Conservation (phyloP, 2,888 invertebrate species). For the Chymomyza fuscimana region DNA sequence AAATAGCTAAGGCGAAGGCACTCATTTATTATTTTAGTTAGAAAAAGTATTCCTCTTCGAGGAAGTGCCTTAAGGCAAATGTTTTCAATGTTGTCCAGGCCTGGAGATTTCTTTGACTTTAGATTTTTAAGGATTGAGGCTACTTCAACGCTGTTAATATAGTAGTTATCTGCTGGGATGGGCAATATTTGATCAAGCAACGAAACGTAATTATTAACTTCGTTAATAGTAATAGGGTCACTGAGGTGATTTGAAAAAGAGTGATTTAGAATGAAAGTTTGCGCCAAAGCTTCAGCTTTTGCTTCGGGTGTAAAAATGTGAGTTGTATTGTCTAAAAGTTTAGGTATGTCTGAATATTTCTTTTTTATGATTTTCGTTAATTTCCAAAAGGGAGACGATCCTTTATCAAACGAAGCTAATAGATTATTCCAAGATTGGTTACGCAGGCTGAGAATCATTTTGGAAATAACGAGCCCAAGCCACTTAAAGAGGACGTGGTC, state of each 20-base stretch:
- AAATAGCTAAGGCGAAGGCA: not conserved
- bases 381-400: conserved; percentile 6
- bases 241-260: too few species aligned
- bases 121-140: too few species aligned
- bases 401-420: not conserved
- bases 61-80: conserved; percentile 1
- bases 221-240: too few species aligned
- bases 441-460: not conserved
- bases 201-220: too few species aligned
- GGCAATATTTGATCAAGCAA: too few species aligned
- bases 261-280: not conserved
- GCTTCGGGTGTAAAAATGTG: not conserved
- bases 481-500: not conserved
- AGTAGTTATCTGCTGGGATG: too few species aligned
- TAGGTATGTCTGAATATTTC: not conserved
- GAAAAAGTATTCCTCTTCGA: not conserved
- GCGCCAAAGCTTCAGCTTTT: not conserved
- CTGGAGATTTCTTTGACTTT: not conserved
- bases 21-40: conserved; percentile 1
- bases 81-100: not conserved
- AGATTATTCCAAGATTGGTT: not conserved
- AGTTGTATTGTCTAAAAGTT: not conserved
- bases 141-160: too few species aligned
- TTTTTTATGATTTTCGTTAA: conserved; percentile 4
- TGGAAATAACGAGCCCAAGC: not conserved